These are phyloP conservation scores for Agelas oroides DNA, from an alignment of 37 sponge, comb jelly and placozoan genomes.

Conservation along the genomic window DNA sequence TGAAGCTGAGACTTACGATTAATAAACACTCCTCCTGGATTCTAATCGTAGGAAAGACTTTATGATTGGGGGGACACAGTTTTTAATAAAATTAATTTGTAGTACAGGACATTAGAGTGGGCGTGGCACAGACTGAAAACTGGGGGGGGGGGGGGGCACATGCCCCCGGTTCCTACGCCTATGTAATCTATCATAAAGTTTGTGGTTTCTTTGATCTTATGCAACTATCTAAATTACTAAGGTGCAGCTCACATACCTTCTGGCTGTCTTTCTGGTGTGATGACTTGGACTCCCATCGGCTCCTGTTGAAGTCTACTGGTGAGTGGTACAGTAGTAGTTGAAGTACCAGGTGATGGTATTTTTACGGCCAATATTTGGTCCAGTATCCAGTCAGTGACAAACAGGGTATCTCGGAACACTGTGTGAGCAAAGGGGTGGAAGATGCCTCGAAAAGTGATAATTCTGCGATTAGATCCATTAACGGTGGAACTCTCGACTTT, in stretches of 20 bases:
- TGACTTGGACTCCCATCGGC: conserved; percentile 34
- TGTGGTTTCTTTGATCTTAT: too few species aligned
- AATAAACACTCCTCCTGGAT: too few species aligned
- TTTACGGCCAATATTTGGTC: conserved; percentile 26
- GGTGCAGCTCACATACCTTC: neutral
- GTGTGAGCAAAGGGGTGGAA: conserved; percentile 61
- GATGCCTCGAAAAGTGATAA: conserved; percentile 32
- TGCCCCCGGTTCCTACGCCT: too few species aligned
- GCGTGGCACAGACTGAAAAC: too few species aligned
- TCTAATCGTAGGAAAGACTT: too few species aligned
- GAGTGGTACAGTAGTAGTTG: neutral
- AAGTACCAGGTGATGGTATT: neutral
- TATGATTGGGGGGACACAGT: too few species aligned
- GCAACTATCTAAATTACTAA: too few species aligned
- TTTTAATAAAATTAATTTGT: too few species aligned
- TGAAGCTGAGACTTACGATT: too few species aligned
- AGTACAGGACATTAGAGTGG: too few species aligned
- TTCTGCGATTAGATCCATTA: conserved; percentile 45
- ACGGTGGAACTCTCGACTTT: conserved; percentile 54
- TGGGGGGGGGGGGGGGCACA: too few species aligned
- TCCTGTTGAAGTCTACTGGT: neutral
- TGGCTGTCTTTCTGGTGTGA: conserved; percentile 15
- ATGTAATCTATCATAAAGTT: too few species aligned
- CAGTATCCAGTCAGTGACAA: conserved; percentile 69
- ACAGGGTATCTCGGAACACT: conserved; percentile 50